phyloP scores from a whole-genome alignment of 2,888 invertebrate genomes.

The Diplolepis rosae region DNA sequence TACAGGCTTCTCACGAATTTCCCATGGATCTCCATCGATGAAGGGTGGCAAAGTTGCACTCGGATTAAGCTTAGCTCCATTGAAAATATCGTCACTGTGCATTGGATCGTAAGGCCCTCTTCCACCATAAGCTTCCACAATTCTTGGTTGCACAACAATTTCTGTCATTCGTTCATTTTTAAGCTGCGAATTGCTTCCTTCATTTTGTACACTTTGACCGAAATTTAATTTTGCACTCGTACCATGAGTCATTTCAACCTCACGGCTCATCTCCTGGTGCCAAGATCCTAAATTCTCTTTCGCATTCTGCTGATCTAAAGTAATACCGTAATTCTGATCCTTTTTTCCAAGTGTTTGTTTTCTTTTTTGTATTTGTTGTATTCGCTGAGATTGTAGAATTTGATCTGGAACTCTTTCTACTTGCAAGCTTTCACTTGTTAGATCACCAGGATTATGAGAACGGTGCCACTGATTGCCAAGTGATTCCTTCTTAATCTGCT shows the following conservation, averaged over 20 bases:
- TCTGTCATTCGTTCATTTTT: background rate
- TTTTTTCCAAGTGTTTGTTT: background rate
- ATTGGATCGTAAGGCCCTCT: constrained; percentile 55
- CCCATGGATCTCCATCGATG: constrained; percentile 58
- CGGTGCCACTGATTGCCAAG: constrained; percentile 53
- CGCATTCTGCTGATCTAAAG: background rate
- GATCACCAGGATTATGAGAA: constrained; percentile 55
- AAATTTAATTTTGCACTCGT: background rate
- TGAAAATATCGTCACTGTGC: constrained; percentile 54
- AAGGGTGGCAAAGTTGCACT: constrained; percentile 57
- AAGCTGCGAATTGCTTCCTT: background rate
- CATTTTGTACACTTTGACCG: constrained; percentile 27
- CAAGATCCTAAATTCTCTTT: background rate
- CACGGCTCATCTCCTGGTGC: background rate
- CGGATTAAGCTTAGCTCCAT: constrained; percentile 56
- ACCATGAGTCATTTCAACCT: background rate
- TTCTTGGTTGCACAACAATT: constrained; percentile 50
- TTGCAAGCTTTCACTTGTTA: constrained; percentile 48
- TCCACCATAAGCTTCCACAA: constrained; percentile 64
- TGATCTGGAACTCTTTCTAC: background rate
- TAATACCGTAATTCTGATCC: background rate
- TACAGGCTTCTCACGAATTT: constrained; percentile 54
- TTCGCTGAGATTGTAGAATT: background rate
- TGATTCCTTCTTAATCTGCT: constrained; percentile 33
- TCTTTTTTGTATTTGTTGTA: background rate